Conservation (phyloP, 2,888 invertebrate species). For the Maniola hyperantus region DNA sequence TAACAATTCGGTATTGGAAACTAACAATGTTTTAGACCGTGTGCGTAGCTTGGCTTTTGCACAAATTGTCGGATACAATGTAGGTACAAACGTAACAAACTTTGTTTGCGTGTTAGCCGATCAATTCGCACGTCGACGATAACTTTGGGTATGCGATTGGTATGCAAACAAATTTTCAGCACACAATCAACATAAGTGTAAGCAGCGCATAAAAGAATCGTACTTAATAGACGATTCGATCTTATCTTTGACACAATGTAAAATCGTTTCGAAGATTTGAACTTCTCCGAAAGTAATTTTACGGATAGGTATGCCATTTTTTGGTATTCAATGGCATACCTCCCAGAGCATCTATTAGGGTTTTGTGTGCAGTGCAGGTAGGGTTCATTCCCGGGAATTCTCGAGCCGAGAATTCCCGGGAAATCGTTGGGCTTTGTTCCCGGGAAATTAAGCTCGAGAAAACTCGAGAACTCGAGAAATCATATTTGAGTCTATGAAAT, state of each 20-base stretch:
- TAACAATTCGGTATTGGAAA: conserved; percentile 70
- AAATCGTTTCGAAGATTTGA: background rate
- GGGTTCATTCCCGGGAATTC: too few relatives aligned
- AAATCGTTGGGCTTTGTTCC: too few relatives aligned
- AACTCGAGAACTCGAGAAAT: too few relatives aligned
- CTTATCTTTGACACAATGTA: background rate
- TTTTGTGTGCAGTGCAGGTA: too few relatives aligned
- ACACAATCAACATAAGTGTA: conserved; percentile 3
- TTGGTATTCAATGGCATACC: too few relatives aligned
- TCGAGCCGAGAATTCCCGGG: too few relatives aligned
- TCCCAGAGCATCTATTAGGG: too few relatives aligned
- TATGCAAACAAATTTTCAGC: conserved; percentile 18
- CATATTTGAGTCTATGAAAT: too few relatives aligned
- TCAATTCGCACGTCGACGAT: conserved; percentile 32
- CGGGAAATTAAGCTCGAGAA: too few relatives aligned
- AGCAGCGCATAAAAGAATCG: background rate
- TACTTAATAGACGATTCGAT: background rate
- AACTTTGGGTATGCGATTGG: conserved; percentile 27
- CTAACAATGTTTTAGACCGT: conserved; percentile 69
- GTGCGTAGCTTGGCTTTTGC: conserved; percentile 63
- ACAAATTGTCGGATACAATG: conserved; percentile 52
- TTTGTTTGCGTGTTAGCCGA: conserved; percentile 36
- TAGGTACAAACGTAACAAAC: conserved; percentile 31
- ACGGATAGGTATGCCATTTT: too few relatives aligned
- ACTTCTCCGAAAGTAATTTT: background rate